Conservation (phyloP, 2,113 vertebrate genomes). For the Thunnus maccoyii region DNA sequence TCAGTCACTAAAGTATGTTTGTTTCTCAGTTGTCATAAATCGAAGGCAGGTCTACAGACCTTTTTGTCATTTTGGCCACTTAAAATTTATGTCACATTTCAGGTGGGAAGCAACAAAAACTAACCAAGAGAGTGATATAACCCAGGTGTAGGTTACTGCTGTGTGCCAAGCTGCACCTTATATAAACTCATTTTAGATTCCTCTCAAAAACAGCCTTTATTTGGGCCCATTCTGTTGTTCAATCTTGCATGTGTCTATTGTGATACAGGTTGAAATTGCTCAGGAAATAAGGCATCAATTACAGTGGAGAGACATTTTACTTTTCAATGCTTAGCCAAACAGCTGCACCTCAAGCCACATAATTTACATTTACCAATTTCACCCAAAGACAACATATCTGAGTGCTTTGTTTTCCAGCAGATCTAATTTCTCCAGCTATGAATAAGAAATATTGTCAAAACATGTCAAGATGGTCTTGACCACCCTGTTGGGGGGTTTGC, state of each 20-base stretch:
- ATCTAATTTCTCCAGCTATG: conserved; percentile 33
- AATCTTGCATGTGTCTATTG: neutral
- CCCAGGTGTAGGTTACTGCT: conserved; percentile 23
- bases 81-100: conserved; percentile 44
- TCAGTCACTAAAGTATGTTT: neutral
- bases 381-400: conserved; percentile 41
- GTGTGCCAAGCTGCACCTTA: conserved; percentile 18
- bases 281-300: neutral
- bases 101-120: conserved; percentile 5
- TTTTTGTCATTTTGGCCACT: conserved; percentile 34
- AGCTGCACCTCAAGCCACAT: conserved; percentile 33
- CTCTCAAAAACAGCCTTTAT: neutral
- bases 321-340: conserved; percentile 34
- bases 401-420: conserved; percentile 34
- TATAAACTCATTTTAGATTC: conserved; percentile 1
- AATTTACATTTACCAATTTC: conserved; percentile 38
- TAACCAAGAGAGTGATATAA: conserved; percentile 19
- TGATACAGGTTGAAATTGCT: conserved; percentile 11
- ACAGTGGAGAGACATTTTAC: conserved; percentile 1
- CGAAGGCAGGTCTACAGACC: neutral
- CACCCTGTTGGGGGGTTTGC: conserved; percentile 1
- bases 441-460: conserved; percentile 40
- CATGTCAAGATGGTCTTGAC: conserved; percentile 25
- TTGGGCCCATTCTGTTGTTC: neutral
- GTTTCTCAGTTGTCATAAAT: conserved; percentile 3